These are phyloP conservation scores for Nyctereutes procyonoides DNA, from an alignment of 2,113 vertebrate genomes.

Conservation along the genomic window DNA sequence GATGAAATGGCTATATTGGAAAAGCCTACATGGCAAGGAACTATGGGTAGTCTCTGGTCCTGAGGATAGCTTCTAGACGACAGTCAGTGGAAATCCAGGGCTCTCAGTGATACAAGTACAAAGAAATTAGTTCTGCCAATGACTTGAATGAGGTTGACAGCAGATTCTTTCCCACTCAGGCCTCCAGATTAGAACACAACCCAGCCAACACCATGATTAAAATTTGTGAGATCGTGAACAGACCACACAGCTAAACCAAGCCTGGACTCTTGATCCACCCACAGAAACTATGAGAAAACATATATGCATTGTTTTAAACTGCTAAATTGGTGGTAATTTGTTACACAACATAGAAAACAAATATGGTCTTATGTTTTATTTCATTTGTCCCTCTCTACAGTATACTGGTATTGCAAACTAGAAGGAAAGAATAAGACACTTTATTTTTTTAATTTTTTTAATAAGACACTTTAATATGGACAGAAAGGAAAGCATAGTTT, in stretches of 20 bases:
- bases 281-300: not conserved
- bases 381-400: not conserved
- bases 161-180: not conserved
- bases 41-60: not conserved
- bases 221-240: not conserved
- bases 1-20: not conserved
- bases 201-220: not conserved
- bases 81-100: not conserved
- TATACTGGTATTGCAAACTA: not conserved
- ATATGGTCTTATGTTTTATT: not conserved
- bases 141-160: not conserved
- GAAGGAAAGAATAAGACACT: not conserved
- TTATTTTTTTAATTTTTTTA: not conserved
- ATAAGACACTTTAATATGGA: not conserved
- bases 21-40: not conserved
- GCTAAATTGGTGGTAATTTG: not conserved
- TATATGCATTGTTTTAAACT: not conserved
- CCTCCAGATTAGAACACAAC: not conserved
- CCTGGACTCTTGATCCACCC: not conserved
- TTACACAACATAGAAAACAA: slow-evolving; percentile 15
- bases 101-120: not conserved
- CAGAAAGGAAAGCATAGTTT: not conserved
- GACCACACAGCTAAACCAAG: not conserved
- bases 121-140: slow-evolving; percentile 42
- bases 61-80: not conserved